Base-by-base conservation (phyloP, 2,888 invertebrate species). In the Glaucopsyche alexis region DNA sequence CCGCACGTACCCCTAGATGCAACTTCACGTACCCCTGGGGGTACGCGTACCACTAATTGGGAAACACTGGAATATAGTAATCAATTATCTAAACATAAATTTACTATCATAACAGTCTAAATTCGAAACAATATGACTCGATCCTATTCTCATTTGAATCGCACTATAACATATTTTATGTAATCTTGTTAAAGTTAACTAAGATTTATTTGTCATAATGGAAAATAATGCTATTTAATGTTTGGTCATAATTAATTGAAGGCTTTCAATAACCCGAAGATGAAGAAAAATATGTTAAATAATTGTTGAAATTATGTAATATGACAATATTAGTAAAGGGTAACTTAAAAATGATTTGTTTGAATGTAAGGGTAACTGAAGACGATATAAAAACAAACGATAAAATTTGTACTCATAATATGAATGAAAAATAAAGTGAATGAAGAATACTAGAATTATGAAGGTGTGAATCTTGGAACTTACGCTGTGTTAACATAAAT, bases 301-400 rank as follows among this genome's bases (percentile, higher is more conserved):
- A 19, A 7, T 52, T 52, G 29, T n/a, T 7, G n/a, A 52, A 55
- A 55, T 19, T 11, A 11, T 60, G 29, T 60, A 29, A 38, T 13
- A 60, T 60, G 60, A 60, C 60, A 60, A 60, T 60, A 60, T 60
- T 60, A 60, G 29, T 13, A 60, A 38, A 14, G 60, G 60, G 11
- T 29, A 60, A 60, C 19, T 29, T 2, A 50, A 38, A 60, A 29
- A 11, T 29, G 60, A 29, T 60, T 47, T 47, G 47, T 47, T 47
- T 47, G 47, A 47, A 47, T 47, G 4, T 13, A 11, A 60, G 29
- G 6, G 60, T 60, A 60, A 38, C 29, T 60, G 29, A 29, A 55
- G 19, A 7, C 0, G 19, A 16, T 16, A 19, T 11, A 55, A 19
- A 55, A 16, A 16, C 16, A 29, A 2, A 11, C 0, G 13, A 60